A percentile compares a stretch with the other conserved stretches of the same genome.
phyloP scores from a whole-genome alignment of 2,888 invertebrate species.

The Ennomos erosarius region DNA sequence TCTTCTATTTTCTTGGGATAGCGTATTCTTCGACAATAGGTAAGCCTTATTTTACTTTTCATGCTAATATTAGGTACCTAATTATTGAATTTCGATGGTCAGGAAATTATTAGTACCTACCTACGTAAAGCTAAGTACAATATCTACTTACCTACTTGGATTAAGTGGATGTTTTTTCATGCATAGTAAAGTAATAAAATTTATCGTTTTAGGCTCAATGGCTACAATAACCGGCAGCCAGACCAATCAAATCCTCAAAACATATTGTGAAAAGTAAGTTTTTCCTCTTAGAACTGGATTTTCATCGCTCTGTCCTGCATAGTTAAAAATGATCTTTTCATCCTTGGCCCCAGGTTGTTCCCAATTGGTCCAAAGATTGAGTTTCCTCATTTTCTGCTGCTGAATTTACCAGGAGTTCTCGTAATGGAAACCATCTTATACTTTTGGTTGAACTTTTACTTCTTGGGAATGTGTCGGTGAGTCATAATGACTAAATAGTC shows the following conservation, averaged over 20 bases:
- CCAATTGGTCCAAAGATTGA: constrained; percentile 64
- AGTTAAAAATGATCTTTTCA: not conserved
- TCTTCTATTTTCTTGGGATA: constrained; percentile 73
- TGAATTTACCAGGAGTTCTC: constrained; percentile 68
- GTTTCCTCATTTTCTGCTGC: constrained; percentile 66
- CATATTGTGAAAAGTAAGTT: constrained; percentile 64
- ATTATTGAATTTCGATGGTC: too few species aligned
- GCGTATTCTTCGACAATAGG: constrained; percentile 74
- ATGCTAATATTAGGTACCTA: too few species aligned
- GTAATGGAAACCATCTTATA: constrained; percentile 67
- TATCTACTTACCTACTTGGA: not conserved
- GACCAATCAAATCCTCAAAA: constrained; percentile 65
- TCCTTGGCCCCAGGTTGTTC: constrained; percentile 28
- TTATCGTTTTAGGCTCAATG: constrained; percentile 55
- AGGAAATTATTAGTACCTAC: too few species aligned
- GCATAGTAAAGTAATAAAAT: too few species aligned
- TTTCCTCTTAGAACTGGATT: not conserved
- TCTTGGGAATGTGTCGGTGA: constrained; percentile 72
- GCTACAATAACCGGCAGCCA: constrained; percentile 63
- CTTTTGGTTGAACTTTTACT: constrained; percentile 73
- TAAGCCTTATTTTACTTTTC: constrained; percentile 35
- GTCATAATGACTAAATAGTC: not conserved
- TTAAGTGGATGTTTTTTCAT: too few species aligned
- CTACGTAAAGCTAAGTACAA: too few species aligned
- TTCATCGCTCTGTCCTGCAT: too few species aligned